Percentiles rank a stretch among this genome's conserved stretches.
Conservation (phyloP, 1,140 invertebrate species). For the Brachionus paranguensis region DNA sequence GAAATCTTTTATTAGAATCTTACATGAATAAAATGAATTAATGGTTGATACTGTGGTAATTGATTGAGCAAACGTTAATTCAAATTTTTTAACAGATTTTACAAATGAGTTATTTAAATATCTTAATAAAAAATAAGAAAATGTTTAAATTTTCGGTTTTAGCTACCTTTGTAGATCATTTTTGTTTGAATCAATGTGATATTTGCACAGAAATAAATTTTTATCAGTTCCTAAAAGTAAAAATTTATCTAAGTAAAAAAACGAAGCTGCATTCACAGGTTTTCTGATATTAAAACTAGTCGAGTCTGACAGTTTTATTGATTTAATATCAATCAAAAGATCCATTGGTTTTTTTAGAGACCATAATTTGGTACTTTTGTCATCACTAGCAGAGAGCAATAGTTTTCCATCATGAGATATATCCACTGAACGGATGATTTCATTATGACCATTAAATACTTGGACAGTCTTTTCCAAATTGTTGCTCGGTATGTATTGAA, state of each 20-base stretch:
- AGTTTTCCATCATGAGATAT: slow-evolving; percentile 48
- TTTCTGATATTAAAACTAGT: slow-evolving; percentile 46
- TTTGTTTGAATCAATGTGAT: slow-evolving; percentile 49
- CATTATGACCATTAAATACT: slow-evolving; percentile 45
- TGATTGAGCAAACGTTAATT: slow-evolving; percentile 45
- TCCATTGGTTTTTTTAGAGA: slow-evolving; percentile 43
- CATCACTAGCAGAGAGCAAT: slow-evolving; percentile 50
- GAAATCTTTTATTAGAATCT: slow-evolving; percentile 41
- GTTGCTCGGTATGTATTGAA: slow-evolving; percentile 46
- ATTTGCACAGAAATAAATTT: slow-evolving; percentile 53
- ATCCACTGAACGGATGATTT: slow-evolving; percentile 44
- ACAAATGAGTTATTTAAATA: slow-evolving; percentile 48
- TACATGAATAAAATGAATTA: slow-evolving; percentile 55
- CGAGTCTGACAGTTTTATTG: not conserved
- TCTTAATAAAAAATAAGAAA: slow-evolving; percentile 41
- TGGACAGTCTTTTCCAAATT: slow-evolving; percentile 44
- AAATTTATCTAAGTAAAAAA: slow-evolving; percentile 57
- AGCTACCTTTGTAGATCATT: slow-evolving; percentile 52
- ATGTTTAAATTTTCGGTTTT: not conserved
- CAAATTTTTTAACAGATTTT: slow-evolving; percentile 49
- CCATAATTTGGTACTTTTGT: slow-evolving; percentile 49
- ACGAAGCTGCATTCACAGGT: slow-evolving; percentile 50
- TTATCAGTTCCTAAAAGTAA: slow-evolving; percentile 50
- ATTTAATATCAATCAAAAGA: slow-evolving; percentile 37
- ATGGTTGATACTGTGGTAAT: slow-evolving; percentile 50